Evolutionary conservation across 2,113 vertebrate species (phyloP), one percentile per base, ranked within the genome.

Genomic region (Fukomys damarensis): DNA sequence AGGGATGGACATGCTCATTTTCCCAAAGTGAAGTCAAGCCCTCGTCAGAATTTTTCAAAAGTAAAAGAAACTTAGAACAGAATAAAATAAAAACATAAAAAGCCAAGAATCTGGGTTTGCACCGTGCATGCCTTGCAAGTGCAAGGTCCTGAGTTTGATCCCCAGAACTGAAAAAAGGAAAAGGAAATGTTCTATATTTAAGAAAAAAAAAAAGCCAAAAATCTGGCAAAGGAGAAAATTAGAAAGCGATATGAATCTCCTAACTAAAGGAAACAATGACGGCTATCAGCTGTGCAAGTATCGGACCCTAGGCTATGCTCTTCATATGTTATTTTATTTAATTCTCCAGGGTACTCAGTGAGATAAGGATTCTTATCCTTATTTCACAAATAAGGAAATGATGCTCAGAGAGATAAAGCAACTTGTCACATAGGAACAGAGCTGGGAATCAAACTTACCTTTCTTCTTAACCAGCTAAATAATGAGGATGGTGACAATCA

Each of bases 1-100:
- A 70, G 86, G 63, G 30, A 63, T 46, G n/a, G 54, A 58, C 28
- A 5, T 3, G 4, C 35, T 94, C 46, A 68, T 81, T 90, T 86
- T 38, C 19, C 41, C 61, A 56, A 86, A 94, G 66, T 52, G 89
- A 46, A 94, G 65, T 43, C 58, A 86, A 97, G 9, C 11, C 89
- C n/a, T 59, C 13, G 59, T 63, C 46, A 74, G 79, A 74, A 61
- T 61, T 82, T 82, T 84, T 93, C 28, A 92, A 66, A 77, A 94
- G 41, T 49, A 74, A 24, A 77, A 94, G 41, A 56, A 74, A 24
- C 32, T 30, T 30, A 63, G 35, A 76, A 56, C 13, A 70, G 68
- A 95, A 92, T 66, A 79, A 95, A 89, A 84, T 94, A 82, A 93
- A 86, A 82, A 70, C 41, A 61, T 79, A 86, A 86, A 80, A 95